A percentile compares a stretch with the other conserved stretches of the same genome.
Conservation (phyloP, 1,140 invertebrate genomes). For the Nebria ingens region DNA sequence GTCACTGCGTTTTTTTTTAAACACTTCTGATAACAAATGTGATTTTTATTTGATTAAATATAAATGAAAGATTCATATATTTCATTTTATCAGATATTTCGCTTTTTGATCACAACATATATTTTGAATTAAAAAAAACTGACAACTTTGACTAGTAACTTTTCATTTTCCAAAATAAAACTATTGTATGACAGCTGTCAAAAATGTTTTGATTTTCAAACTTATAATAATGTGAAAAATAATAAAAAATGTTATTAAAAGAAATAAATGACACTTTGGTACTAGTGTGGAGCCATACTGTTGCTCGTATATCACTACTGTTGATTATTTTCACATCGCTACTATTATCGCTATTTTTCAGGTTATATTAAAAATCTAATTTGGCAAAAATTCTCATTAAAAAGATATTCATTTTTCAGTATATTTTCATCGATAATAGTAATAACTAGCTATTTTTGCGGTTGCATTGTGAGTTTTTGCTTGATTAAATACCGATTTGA, state of each 20-base stretch:
- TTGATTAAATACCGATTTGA: constrained; percentile 20
- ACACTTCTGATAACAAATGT: no score
- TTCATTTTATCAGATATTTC: no score
- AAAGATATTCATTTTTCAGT: not conserved
- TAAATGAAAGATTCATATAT: no score
- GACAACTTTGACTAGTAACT: no score
- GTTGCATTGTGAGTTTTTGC: constrained; percentile 18
- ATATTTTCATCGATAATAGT: constrained; percentile 16
- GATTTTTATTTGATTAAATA: no score
- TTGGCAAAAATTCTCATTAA: not conserved
- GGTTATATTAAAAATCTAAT: constrained; percentile 10
- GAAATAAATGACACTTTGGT: constrained; percentile 12
- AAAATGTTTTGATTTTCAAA: not conserved
- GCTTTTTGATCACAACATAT: no score
- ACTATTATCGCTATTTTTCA: not conserved
- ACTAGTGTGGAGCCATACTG: constrained; percentile 16
- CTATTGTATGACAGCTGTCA: not conserved
- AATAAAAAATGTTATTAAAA: constrained; percentile 18
- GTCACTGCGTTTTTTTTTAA: no score
- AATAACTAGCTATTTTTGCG: constrained; percentile 19
- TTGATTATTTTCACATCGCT: constrained; percentile 13
- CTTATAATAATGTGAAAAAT: not conserved
- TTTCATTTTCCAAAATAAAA: no score
- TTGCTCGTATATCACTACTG: constrained; percentile 13
- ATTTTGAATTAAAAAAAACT: no score